These are phyloP conservation scores for Triplophysa siluroides DNA, from an alignment of 2,113 vertebrate genomes.

Conservation along the genomic window DNA sequence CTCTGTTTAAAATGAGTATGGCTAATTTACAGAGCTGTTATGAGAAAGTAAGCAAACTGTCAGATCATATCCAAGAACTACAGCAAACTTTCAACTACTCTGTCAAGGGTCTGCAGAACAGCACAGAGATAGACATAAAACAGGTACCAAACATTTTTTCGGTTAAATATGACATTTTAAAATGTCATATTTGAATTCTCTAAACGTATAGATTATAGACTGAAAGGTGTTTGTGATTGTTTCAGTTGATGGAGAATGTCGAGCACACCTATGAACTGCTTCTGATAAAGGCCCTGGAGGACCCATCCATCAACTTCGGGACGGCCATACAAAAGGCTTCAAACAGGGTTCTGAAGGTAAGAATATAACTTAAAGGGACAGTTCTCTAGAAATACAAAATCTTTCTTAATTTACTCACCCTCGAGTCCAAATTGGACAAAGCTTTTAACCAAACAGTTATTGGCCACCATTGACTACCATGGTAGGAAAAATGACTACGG, in stretches of 20 bases:
- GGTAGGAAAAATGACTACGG: too few species aligned
- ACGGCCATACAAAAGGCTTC: constrained; percentile 82
- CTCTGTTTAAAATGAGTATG: constrained; percentile 68
- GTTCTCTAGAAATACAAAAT: too few species aligned
- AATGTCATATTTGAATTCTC: background rate
- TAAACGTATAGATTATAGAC: background rate
- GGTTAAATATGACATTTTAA: background rate
- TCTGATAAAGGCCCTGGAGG: constrained; percentile 72
- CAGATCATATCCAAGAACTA: constrained; percentile 79
- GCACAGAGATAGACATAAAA: constrained; percentile 88
- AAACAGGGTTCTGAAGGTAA: constrained; percentile 88
- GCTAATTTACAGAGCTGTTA: constrained; percentile 85
- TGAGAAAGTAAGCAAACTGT: constrained; percentile 76
- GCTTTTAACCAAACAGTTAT: too few species aligned
- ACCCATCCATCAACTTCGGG: constrained; percentile 63
- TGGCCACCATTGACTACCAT: too few species aligned
- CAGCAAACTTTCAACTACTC: constrained; percentile 80
- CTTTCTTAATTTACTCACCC: too few species aligned
- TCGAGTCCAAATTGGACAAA: too few species aligned
- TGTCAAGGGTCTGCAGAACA: constrained; percentile 79
- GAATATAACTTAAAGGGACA: background rate
- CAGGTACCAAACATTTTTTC: constrained; percentile 71
- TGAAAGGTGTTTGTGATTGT: background rate
- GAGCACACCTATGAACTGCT: constrained; percentile 84
- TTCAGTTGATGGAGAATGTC: constrained; percentile 85